These are phyloP conservation scores for Elachura formosa DNA, from an alignment of 2,113 vertebrate genomes.

Conservation along the genomic window DNA sequence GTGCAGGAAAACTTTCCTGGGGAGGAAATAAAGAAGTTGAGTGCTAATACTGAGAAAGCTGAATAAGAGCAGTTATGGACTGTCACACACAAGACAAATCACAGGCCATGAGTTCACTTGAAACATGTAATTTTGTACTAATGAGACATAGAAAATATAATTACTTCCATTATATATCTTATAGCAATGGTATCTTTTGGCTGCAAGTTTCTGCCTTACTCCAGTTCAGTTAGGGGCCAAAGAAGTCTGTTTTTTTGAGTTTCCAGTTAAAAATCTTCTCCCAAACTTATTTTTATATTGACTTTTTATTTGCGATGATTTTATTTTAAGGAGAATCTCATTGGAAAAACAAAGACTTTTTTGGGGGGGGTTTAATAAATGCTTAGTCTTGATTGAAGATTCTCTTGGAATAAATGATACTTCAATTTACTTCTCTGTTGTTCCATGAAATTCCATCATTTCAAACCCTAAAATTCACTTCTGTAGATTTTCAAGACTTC, in stretches of 20 bases:
- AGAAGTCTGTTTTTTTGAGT: background rate
- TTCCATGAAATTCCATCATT: background rate
- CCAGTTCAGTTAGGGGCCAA: background rate
- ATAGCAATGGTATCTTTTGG: background rate
- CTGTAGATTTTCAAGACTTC: background rate
- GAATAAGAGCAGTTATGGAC: background rate
- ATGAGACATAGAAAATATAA: background rate
- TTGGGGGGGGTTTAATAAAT: rapidly evolving
- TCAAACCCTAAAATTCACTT: background rate
- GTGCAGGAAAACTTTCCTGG: background rate
- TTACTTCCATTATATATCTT: background rate
- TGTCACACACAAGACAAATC: background rate
- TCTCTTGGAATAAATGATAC: background rate
- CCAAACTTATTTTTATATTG: background rate
- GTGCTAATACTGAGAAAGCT: background rate
- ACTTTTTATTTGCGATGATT: background rate
- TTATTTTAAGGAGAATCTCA: background rate
- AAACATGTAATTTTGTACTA: background rate
- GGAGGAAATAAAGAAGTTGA: background rate
- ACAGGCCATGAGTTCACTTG: background rate
- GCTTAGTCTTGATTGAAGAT: background rate
- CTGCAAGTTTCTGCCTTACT: background rate
- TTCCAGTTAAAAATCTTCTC: background rate
- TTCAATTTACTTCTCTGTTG: background rate
- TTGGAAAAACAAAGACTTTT: background rate